Percentiles rank a stretch among this genome's conserved stretches.
Conservation (phyloP, 2,888 invertebrate species). For the Troglohyphantes excavatus region DNA sequence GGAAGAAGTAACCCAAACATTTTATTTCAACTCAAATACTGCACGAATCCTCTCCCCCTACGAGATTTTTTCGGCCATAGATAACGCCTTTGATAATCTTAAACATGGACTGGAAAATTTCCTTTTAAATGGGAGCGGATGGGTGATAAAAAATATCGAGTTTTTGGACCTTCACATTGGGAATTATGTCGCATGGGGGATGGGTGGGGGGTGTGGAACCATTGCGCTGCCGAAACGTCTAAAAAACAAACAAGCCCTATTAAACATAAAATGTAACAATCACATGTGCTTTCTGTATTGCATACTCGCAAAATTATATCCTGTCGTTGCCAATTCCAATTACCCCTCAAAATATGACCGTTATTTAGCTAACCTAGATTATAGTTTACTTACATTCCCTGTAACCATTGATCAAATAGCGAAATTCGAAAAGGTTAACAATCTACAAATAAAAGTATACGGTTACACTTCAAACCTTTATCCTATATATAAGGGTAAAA, state of each 20-base stretch:
- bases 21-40: constrained; percentile 7
- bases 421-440: not conserved
- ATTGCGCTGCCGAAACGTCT: not conserved
- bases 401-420: not conserved
- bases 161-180: not conserved
- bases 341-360: not conserved
- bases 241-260: not conserved
- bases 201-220: not conserved
- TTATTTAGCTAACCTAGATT: not conserved
- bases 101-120: not conserved
- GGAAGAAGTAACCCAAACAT: not conserved
- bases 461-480: not conserved
- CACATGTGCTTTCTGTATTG: not conserved
- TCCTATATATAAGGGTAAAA: constrained; percentile 2
- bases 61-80: not conserved
- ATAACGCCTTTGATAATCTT: not conserved
- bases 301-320: not conserved
- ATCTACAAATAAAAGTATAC: constrained; percentile 1
- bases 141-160: not conserved
- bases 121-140: not conserved
- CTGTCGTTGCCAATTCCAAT: not conserved
- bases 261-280: not conserved
- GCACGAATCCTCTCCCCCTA: not conserved
- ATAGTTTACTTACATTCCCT: not conserved
- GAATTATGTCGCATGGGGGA: not conserved